These are phyloP conservation scores for Oscarella lobularis DNA, from an alignment of 37 sponge, comb jelly and placozoan species.

Conservation along the genomic window DNA sequence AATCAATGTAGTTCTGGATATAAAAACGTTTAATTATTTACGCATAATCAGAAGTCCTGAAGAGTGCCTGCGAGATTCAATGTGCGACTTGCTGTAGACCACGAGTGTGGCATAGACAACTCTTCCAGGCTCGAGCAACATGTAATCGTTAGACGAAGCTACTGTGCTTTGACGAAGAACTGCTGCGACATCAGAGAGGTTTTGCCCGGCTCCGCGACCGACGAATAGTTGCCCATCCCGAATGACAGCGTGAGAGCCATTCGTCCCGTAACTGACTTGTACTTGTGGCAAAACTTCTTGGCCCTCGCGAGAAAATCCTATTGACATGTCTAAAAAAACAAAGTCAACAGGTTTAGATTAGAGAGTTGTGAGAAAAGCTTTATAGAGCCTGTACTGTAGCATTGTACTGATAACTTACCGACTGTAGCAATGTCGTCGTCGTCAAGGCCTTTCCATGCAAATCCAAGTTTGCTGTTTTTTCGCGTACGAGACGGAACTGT, in stretches of 20 bases:
- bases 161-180: slow-evolving; percentile 19
- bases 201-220: slow-evolving; percentile 19
- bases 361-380: no score
- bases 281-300: slow-evolving; percentile 44
- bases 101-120: slow-evolving; percentile 46
- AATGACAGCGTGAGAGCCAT: slow-evolving; percentile 24
- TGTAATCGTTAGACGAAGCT: no score
- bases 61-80: no score
- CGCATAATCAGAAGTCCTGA: no score
- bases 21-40: no score
- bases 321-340: not conserved
- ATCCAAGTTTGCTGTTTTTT: not conserved
- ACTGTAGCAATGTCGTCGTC: not conserved
- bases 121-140: slow-evolving; percentile 55
- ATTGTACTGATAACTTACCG: no score
- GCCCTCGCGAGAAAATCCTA: slow-evolving; percentile 23
- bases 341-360: no score
- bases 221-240: slow-evolving; percentile 30
- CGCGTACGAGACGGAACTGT: no score
- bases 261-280: slow-evolving; percentile 21
- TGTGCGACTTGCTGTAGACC: slow-evolving; percentile 58
- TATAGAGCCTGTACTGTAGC: no score
- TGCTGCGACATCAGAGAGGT: slow-evolving; percentile 48
- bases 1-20: no score
- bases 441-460: not conserved